phyloP scores from a whole-genome alignment of 2,888 invertebrate species.

The Ormyrus thymus region DNA sequence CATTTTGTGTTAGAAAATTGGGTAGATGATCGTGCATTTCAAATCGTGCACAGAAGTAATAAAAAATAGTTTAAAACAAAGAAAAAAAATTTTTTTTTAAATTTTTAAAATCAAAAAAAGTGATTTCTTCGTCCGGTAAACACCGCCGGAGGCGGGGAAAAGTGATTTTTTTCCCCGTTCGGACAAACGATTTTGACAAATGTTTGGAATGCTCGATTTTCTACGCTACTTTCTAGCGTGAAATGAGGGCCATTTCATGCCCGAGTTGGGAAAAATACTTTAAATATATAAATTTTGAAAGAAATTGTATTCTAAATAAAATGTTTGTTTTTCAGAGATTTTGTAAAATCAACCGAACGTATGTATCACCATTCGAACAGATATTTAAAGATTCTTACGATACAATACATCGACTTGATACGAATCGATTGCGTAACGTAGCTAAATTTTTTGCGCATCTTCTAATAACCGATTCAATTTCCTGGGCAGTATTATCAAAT shows the following conservation, averaged over 20 bases:
- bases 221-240: too few relatives aligned
- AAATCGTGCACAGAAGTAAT: too few relatives aligned
- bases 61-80: too few relatives aligned
- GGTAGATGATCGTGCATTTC: too few relatives aligned
- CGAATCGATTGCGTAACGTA: constrained; percentile 95
- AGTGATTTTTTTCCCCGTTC: too few relatives aligned
- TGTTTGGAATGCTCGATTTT: too few relatives aligned
- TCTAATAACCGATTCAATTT: constrained; percentile 96
- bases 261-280: constrained; percentile 77
- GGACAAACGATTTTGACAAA: too few relatives aligned
- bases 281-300: too few relatives aligned
- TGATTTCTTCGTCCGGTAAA: too few relatives aligned
- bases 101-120: background rate
- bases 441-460: constrained; percentile 98
- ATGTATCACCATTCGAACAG: constrained; percentile 93
- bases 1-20: too few relatives aligned
- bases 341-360: constrained; percentile 94
- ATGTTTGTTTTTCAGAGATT: constrained; percentile 79
- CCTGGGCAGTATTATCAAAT: constrained; percentile 94
- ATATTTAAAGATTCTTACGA: constrained; percentile 97
- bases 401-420: constrained; percentile 95
- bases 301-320: background rate
- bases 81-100: constrained; percentile 13
- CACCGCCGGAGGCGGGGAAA: too few relatives aligned
- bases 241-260: too few relatives aligned